Percentiles rank a stretch among this genome's conserved stretches.
phyloP scores from a whole-genome alignment of 2,888 invertebrate genomes.

The Stenodera caucasica region DNA sequence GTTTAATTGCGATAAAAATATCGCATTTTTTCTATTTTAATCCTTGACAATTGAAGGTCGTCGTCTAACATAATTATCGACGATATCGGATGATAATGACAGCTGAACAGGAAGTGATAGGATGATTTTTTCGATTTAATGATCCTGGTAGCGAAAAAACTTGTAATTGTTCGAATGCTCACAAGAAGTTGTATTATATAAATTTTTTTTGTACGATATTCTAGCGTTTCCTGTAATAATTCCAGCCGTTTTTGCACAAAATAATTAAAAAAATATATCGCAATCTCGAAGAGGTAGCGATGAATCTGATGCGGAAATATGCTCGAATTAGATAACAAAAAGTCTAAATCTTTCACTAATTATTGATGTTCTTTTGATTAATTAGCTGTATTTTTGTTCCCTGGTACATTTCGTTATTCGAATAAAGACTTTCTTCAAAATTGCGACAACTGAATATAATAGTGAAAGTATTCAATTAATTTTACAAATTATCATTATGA shows the following conservation, averaged over 20 bases:
- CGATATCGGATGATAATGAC: not conserved
- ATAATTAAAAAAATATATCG: not conserved
- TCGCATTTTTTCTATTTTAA: too few species aligned
- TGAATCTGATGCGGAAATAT: not conserved
- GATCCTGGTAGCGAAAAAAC: too few species aligned
- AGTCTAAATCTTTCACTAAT: not conserved
- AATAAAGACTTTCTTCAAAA: not conserved
- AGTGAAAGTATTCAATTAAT: constrained; percentile 3
- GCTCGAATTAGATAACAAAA: not conserved
- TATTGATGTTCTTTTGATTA: not conserved
- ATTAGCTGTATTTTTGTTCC: not conserved
- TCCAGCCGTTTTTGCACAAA: not conserved
- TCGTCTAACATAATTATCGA: not conserved
- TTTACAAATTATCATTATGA: not conserved
- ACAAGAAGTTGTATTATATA: too few species aligned
- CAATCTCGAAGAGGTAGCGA: not conserved
- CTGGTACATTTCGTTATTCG: too few species aligned
- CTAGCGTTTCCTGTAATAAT: too few species aligned
- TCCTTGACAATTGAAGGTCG: not conserved
- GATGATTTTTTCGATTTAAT: not conserved
- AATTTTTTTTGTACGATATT: too few species aligned
- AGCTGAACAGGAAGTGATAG: too few species aligned
- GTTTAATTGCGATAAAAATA: too few species aligned
- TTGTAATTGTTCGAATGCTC: too few species aligned
- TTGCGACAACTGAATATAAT: not conserved